Conservation (phyloP, 2,797 vertebrate genomes). For the Coracias cyanogaster region DNA sequence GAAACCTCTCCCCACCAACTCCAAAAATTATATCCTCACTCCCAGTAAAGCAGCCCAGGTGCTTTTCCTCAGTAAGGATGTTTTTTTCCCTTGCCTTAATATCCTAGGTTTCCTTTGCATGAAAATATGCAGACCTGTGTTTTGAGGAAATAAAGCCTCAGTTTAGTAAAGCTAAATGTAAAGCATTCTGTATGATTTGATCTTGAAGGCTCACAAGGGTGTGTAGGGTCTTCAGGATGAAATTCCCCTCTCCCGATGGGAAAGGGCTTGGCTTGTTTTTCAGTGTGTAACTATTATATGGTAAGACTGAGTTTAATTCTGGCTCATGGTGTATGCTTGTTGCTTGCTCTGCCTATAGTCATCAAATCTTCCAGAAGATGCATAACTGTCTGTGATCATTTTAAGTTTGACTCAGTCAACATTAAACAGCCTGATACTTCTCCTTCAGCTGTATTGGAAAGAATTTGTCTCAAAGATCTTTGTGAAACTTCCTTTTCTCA, state of each 20-base stretch:
- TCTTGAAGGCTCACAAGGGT: not conserved
- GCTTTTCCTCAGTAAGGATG: not conserved
- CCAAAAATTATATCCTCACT: not conserved
- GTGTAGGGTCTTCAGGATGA: not conserved
- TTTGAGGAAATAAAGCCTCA: not conserved
- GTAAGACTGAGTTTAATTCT: not conserved
- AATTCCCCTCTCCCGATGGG: not conserved
- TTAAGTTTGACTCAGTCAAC: not conserved
- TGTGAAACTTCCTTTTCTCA: not conserved
- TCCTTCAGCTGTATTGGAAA: not conserved
- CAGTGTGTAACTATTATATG: not conserved
- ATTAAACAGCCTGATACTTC: not conserved
- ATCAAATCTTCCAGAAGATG: not conserved
- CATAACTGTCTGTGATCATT: not conserved
- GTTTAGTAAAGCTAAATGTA: not conserved
- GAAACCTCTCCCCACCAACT: not conserved
- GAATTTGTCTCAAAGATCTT: not conserved
- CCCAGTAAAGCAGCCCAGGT: not conserved
- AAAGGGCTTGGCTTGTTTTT: not conserved
- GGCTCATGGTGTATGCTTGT: not conserved
- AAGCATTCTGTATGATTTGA: not conserved
- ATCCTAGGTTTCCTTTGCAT: not conserved
- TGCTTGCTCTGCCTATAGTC: not conserved
- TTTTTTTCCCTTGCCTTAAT: not conserved
- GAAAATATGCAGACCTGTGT: not conserved